phyloP scores from a whole-genome alignment of 1,140 invertebrate genomes.

The Mamestra configurata region DNA sequence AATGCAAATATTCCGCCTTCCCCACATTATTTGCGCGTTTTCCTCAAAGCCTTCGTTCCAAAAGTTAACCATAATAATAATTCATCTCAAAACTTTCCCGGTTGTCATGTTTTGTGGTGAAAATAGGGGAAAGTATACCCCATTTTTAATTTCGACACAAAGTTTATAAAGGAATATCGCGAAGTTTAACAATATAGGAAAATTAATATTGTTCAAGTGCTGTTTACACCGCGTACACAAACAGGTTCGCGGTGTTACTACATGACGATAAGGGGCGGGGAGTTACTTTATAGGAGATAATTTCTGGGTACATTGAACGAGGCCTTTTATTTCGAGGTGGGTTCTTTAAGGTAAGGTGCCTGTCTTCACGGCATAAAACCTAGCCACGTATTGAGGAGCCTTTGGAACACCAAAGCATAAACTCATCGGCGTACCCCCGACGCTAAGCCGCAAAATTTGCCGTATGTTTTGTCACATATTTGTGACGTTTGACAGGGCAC shows the following conservation, averaged over 20 bases:
- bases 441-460: too few species aligned
- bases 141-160: conserved; percentile 38
- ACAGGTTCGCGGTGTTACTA: background rate
- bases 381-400: too few species aligned
- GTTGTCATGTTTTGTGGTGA: conserved; percentile 23
- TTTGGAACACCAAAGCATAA: too few species aligned
- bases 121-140: background rate
- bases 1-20: conserved; percentile 43
- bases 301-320: too few species aligned
- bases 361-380: too few species aligned
- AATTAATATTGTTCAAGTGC: conserved; percentile 25
- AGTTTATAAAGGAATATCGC: conserved; percentile 30
- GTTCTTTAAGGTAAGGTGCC: too few species aligned
- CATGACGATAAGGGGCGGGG: background rate
- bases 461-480: too few species aligned
- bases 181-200: conserved; percentile 46
- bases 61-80: conserved; percentile 31
- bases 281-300: too few species aligned
- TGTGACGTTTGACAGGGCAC: too few species aligned
- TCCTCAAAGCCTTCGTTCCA: conserved; percentile 5
- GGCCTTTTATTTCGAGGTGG: too few species aligned
- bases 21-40: conserved; percentile 39
- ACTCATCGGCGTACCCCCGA: too few species aligned
- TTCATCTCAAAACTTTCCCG: conserved; percentile 48
- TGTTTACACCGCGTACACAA: conserved; percentile 2